Evolutionary conservation across 2,888 invertebrate genomes (phyloP).

Genomic region (Drosophila mettleri): DNA sequence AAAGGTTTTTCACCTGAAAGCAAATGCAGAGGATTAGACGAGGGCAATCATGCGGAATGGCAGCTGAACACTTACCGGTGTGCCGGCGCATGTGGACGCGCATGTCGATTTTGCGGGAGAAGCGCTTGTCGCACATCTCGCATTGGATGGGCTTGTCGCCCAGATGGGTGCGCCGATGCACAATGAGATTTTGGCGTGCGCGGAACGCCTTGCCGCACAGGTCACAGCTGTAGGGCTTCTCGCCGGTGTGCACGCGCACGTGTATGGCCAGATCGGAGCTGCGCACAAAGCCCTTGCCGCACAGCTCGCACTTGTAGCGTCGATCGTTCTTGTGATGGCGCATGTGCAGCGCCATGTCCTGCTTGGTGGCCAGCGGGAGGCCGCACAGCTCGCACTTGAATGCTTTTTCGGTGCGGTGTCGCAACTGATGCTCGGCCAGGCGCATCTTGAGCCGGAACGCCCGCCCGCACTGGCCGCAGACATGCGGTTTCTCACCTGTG

Average conservation of each 20-base stretch:
- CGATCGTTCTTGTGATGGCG: constrained; percentile 83
- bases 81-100: constrained; percentile 82
- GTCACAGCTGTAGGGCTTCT: constrained; percentile 82
- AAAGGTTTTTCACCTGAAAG: constrained; percentile 80
- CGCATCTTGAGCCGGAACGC: constrained; percentile 82
- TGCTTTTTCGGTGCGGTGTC: constrained; percentile 82
- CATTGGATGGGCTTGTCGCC: constrained; percentile 82
- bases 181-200: constrained; percentile 83
- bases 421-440: constrained; percentile 79
- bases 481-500: constrained; percentile 83
- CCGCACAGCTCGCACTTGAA: constrained; percentile 81
- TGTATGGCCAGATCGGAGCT: constrained; percentile 82
- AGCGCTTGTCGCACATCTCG: constrained; percentile 82
- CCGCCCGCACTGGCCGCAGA: constrained; percentile 78
- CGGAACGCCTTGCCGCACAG: constrained; percentile 81
- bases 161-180: constrained; percentile 81
- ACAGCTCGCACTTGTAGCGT: constrained; percentile 79
- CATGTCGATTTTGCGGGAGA: constrained; percentile 82
- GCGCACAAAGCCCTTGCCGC: constrained; percentile 83
- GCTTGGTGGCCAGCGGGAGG: constrained; percentile 78
- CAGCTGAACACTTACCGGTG: constrained; percentile 70
- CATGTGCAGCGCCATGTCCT: constrained; percentile 80
- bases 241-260: constrained; percentile 82
- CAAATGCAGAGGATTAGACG: not conserved
- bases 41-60: rapidly evolving